Base-by-base conservation (phyloP, 2,797 vertebrate genomes). In the Podarcis lilfordi region DNA sequence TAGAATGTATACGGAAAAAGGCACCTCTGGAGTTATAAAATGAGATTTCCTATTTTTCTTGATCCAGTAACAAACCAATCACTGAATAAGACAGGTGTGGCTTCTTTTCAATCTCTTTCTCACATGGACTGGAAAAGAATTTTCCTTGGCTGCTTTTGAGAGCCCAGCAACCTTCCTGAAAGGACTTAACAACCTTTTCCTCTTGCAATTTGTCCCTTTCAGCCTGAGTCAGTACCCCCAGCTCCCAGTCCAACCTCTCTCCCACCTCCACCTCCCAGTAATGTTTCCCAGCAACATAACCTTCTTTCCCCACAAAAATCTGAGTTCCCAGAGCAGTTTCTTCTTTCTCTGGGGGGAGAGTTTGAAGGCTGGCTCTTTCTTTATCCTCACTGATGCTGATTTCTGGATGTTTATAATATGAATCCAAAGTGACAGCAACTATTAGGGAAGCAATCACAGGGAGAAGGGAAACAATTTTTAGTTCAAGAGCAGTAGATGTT, bases 261-360 rank as follows among this genome's bases (percentile, higher is more conserved):
- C 82, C 77, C 3, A 89, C 77, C 17, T 3, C 1, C 37, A 89
- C 76, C 40, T 89, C 88, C 88, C 88, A 89, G 9, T 89, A 89
- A 3, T 85, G 82, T 7, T 85, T 89, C 9, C 88, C 82, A 66
- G 13, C 1, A 40, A 3, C 8, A 89, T 74, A 89, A 64, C 82
- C 37, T 23, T 85, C 82, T 84, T 79, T 89, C 23, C 55, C 82
- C 29, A 85, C 37, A 25, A 80, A 68, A 2, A n/a, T 29, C 29
- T 27, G 9, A 45, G 6, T 11, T 19, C 29, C 55, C 4, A 40
- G 1, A 3, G 13, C 35, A 61, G 82, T 25, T 25, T 2, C 40
- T 27, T 0, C 2, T 61, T 35, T 2, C 37, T 1, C 50, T 35
- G 61, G 0, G 3, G 2, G 13, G 8, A 4, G 19, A 61, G 17